Conservation (phyloP, 2,888 invertebrate species). For the Leptopilina drosophilae region DNA sequence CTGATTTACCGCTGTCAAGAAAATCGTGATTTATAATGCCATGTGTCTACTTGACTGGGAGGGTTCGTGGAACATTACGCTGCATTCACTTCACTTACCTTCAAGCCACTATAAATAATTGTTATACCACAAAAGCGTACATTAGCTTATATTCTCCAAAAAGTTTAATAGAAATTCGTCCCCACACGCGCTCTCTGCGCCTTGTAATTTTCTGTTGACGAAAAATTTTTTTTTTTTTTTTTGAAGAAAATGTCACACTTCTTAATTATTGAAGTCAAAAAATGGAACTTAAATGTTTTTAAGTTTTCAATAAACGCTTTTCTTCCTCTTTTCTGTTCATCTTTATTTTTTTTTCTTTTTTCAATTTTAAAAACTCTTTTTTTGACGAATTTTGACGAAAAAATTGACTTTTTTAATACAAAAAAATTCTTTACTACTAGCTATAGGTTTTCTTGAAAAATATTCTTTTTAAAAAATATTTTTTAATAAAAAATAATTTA, state of each 20-base stretch:
- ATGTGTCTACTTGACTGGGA: constrained; percentile 28
- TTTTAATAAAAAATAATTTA: no score
- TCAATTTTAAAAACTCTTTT: neutral
- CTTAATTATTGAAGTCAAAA: no score
- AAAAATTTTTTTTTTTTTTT: neutral
- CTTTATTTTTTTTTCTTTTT: no score
- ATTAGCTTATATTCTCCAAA: constrained; percentile 6
- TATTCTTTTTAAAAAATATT: no score
- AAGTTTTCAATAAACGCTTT: no score
- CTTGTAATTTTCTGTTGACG: neutral
- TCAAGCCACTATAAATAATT: constrained; percentile 23
- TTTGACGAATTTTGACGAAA: no score
- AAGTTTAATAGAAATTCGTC: constrained; percentile 1
- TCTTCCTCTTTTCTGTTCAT: no score
- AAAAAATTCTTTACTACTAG: no score
- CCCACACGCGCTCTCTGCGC: neutral
- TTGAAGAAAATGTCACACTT: no score
- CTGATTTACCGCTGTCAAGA: constrained; percentile 41
- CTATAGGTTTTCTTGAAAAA: no score
- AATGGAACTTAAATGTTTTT: no score
- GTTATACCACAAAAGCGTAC: constrained; percentile 12
- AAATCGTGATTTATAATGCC: constrained; percentile 39
- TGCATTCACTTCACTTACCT: constrained; percentile 31
- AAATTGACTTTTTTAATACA: no score
- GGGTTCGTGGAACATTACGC: constrained; percentile 19